Evolutionary conservation across 1,140 invertebrate species (phyloP).

Genomic region (Penaeus chinensis): DNA sequence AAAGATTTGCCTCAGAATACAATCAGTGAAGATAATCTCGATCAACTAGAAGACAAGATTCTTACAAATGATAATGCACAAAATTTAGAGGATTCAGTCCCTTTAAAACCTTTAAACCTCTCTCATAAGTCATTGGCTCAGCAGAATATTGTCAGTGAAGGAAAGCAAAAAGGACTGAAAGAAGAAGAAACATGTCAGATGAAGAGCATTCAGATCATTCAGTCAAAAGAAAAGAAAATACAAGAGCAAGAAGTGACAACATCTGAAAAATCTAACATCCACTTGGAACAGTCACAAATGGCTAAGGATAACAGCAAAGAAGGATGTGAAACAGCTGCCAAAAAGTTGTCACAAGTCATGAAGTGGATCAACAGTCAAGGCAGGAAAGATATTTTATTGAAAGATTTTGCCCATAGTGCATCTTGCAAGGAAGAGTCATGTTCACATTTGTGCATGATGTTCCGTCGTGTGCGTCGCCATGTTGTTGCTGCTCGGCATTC

Average conservation of each 20-base stretch:
- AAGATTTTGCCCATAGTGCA: slow-evolving; percentile 43
- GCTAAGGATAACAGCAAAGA: not conserved
- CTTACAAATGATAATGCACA: too few species aligned
- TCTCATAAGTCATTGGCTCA: too few species aligned
- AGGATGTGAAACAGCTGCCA: slow-evolving; percentile 29
- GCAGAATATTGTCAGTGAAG: too few species aligned
- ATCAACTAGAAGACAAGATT: too few species aligned
- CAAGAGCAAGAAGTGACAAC: not conserved
- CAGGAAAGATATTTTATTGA: slow-evolving; percentile 4
- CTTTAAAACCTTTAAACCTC: too few species aligned
- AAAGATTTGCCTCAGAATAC: too few species aligned
- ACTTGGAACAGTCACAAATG: not conserved
- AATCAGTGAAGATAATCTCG: too few species aligned
- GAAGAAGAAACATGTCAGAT: too few species aligned
- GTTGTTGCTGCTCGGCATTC: slow-evolving; percentile 34
- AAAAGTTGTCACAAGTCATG: slow-evolving; percentile 10
- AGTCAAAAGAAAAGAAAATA: too few species aligned
- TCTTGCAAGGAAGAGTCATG: slow-evolving; percentile 18
- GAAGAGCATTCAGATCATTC: too few species aligned
- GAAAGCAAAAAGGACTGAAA: too few species aligned
- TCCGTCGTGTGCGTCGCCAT: slow-evolving; percentile 46
- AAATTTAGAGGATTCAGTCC: too few species aligned
- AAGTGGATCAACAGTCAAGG: slow-evolving; percentile 28
- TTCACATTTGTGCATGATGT: slow-evolving; percentile 38
- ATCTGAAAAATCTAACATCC: not conserved